Percentiles rank a stretch among this genome's conserved stretches.
These are phyloP conservation scores for Gryllus longicercus DNA, from an alignment of 2,888 invertebrate genomes.

Conservation along the genomic window DNA sequence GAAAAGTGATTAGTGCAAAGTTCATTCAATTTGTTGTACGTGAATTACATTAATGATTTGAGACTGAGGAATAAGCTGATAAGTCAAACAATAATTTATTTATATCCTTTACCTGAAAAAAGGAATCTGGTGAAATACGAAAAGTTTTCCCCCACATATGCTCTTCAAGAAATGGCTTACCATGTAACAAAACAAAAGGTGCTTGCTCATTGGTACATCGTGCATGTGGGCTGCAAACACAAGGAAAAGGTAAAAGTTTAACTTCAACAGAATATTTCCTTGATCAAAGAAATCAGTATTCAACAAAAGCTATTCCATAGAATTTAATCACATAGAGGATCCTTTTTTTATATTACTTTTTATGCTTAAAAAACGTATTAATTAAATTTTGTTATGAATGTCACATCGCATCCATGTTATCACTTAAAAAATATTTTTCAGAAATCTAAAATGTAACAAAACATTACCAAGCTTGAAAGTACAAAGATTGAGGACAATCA, in stretches of 20 bases:
- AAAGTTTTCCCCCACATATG: constrained; percentile 45
- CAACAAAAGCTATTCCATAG: too few species aligned
- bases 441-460: background rate
- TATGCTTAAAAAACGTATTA: background rate
- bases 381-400: background rate
- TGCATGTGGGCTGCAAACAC: constrained; percentile 41
- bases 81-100: too few species aligned
- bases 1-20: too few species aligned
- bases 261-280: too few species aligned
- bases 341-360: too few species aligned
- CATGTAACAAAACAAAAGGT: constrained; percentile 44
- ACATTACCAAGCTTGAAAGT: constrained; percentile 43
- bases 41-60: too few species aligned
- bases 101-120: constrained; percentile 48
- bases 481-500: constrained; percentile 40
- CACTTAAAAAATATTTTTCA: background rate
- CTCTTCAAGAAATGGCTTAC: constrained; percentile 49
- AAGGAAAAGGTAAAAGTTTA: background rate
- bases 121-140: constrained; percentile 50
- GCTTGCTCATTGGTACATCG: constrained; percentile 43
- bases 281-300: too few species aligned
- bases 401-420: background rate
- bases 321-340: too few species aligned
- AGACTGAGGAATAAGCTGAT: too few species aligned
- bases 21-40: too few species aligned